Base-by-base conservation (phyloP, 2,888 invertebrate species). In the Megaustenia siamemsis region DNA sequence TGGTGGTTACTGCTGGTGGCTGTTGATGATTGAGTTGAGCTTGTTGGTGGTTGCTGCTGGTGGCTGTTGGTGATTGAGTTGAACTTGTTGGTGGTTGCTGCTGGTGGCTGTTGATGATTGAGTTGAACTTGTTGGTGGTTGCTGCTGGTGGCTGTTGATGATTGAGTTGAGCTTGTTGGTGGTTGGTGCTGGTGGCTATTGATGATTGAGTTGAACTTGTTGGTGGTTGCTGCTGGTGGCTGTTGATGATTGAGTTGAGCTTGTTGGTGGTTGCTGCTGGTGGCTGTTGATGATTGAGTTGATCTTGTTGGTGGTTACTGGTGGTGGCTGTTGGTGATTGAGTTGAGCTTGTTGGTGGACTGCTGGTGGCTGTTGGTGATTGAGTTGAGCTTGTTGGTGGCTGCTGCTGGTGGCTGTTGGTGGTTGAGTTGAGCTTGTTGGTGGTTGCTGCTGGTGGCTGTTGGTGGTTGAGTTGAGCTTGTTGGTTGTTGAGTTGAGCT, bases 11-110 rank as follows among this genome's bases (percentile, higher is more conserved):
- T n/a, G n/a, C n/a, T n/a, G n/a, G n/a, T 21, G 38, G 69, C 6
- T 92, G 92, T 28, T 97, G 96, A 93, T 96, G 96, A 75, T 87
- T n/a, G n/a, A n/a, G n/a, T n/a, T n/a, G n/a, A n/a, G n/a, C n/a
- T n/a, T n/a, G n/a, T n/a, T n/a, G n/a, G n/a, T n/a, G n/a, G n/a
- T n/a, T n/a, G n/a, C n/a, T n/a, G n/a, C n/a, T n/a, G n/a, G n/a
- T n/a, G n/a, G 88, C 66, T 12, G 12, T 3, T 53, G 21, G 83
- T 82, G 53, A 84, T 86, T 24, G 91, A 90, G 71, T 82, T 89
- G 32, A 28, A 12, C 15, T 35, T 6, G 28, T 10, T 66, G 4
- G 28, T 28, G 28, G 10, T 10, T 28, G 63, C 6, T 63, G n/a
- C n/a, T n/a, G n/a, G n/a, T n/a, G n/a, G n/a, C n/a, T n/a, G n/a